phyloP scores from a whole-genome alignment of 2,888 invertebrate genomes.

The Caenorhabditis sp. region DNA sequence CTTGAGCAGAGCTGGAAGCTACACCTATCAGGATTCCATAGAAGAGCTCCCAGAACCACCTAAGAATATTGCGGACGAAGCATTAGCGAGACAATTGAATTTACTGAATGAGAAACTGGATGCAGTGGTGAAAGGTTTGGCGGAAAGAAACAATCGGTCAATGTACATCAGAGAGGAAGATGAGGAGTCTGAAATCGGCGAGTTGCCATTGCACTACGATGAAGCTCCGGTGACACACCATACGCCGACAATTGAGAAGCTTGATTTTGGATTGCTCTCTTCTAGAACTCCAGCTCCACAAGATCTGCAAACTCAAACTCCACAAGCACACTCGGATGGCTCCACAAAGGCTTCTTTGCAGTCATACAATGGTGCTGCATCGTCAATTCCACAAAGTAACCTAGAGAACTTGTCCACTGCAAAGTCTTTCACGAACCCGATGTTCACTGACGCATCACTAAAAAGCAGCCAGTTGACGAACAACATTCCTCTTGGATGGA shows the following conservation, averaged over 20 bases:
- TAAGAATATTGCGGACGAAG: conserved; percentile 29
- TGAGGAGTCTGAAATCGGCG: conserved; percentile 49
- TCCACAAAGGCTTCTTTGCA: not conserved
- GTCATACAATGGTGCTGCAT: not conserved
- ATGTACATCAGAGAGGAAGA: conserved; percentile 60
- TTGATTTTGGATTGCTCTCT: conserved; percentile 42
- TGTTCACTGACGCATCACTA: conserved; percentile 14
- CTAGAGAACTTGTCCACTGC: conserved; percentile 31
- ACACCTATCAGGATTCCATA: conserved; percentile 5
- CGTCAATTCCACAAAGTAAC: not conserved
- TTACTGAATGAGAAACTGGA: conserved; percentile 48
- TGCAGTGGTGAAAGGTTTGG: conserved; percentile 29
- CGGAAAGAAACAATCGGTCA: conserved; percentile 15
- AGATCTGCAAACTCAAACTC: not conserved
- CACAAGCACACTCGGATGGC: not conserved
- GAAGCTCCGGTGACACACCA: conserved; percentile 25
- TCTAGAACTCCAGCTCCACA: conserved; percentile 31
- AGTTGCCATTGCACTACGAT: conserved; percentile 44
- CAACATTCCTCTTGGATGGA: conserved; percentile 53
- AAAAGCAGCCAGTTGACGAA: not conserved
- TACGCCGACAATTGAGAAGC: conserved; percentile 45
- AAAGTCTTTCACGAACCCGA: conserved; percentile 37
- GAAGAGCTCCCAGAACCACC: not conserved
- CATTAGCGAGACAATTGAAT: conserved; percentile 23
- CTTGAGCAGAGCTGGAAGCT: conserved; percentile 30